Evolutionary conservation across 2,113 vertebrate species (phyloP).

Genomic region (Orthonyx spaldingii): DNA sequence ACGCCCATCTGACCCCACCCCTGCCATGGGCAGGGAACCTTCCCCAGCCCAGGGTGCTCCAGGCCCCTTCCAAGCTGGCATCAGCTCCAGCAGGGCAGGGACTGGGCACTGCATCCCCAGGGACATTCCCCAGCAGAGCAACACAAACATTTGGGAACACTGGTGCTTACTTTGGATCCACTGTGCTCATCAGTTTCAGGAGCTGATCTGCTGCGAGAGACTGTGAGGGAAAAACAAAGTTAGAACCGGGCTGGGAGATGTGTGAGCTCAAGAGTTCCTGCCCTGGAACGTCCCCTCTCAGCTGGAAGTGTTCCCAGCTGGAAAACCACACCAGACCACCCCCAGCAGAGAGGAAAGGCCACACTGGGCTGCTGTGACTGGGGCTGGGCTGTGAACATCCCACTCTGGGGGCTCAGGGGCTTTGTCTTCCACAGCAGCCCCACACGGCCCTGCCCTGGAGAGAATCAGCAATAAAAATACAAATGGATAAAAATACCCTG

Average conservation of each 20-base stretch:
- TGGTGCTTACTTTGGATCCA: slow-evolving; percentile 94
- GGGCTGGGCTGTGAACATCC: not conserved
- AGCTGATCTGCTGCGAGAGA: slow-evolving; percentile 94
- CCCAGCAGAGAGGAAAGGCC: no score
- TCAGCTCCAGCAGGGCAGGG: not conserved
- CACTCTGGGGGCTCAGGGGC: not conserved
- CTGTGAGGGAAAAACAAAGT: slow-evolving; percentile 53
- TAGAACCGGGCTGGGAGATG: not conserved
- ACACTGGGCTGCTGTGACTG: accelerated
- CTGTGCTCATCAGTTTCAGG: slow-evolving; percentile 95
- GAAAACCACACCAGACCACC: accelerated
- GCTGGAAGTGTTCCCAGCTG: no score
- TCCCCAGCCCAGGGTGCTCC: not conserved
- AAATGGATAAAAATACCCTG: not conserved
- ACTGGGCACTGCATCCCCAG: accelerated
- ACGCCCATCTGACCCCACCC: not conserved
- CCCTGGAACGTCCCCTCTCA: not conserved
- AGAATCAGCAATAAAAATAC: not conserved
- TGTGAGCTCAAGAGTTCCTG: accelerated
- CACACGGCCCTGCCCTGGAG: not conserved
- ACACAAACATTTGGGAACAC: accelerated
- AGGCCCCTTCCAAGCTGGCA: not conserved
- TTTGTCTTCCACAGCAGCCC: accelerated
- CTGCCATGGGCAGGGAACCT: not conserved
- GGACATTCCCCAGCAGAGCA: not conserved